These are phyloP conservation scores for Anguilla megastoma DNA, from an alignment of 2,797 vertebrate genomes.

Conservation along the genomic window DNA sequence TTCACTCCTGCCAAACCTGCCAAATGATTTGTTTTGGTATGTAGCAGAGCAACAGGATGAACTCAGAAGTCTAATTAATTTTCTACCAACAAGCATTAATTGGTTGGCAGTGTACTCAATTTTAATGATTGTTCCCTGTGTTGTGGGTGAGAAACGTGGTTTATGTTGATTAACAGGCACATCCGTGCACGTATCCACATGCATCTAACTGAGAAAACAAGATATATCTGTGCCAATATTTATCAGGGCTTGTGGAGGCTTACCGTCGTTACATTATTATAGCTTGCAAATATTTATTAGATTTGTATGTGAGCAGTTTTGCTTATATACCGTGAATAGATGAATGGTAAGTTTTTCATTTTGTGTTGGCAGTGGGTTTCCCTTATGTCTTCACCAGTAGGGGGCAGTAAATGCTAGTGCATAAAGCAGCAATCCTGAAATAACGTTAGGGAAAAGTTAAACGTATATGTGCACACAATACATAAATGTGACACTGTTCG, in stretches of 20 bases:
- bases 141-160: background rate
- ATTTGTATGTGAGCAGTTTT: background rate
- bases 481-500: background rate
- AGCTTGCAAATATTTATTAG: background rate
- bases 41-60: background rate
- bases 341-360: background rate
- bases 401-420: conserved; percentile 17
- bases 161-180: background rate
- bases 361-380: background rate
- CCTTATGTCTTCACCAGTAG: background rate
- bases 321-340: background rate
- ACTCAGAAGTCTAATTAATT: background rate
- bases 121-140: background rate
- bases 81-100: conserved; percentile 4
- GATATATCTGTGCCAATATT: background rate
- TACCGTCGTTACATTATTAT: background rate
- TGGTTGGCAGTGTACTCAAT: background rate
- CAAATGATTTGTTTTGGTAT: background rate
- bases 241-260: background rate
- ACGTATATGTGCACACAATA: background rate
- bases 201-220: background rate
- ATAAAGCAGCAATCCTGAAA: background rate
- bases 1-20: background rate
- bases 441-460: background rate
- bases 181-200: background rate